Conservation (phyloP, 2,797 vertebrate species). For the Bryconaethiops microstoma region DNA sequence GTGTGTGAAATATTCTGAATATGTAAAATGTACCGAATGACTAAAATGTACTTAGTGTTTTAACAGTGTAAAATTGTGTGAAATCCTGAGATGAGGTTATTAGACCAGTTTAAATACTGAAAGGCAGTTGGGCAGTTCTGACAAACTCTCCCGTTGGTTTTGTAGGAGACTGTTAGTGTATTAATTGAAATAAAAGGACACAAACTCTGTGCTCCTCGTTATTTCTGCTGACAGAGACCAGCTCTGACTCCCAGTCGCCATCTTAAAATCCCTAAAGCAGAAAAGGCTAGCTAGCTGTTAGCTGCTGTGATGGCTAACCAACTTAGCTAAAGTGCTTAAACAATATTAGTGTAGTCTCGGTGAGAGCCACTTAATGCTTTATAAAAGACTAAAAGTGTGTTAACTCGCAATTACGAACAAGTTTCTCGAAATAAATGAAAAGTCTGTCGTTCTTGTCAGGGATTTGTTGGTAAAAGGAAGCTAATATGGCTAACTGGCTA, state of each 20-base stretch:
- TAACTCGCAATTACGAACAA: background rate
- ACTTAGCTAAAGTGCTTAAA: background rate
- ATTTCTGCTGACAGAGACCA: background rate
- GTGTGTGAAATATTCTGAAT: too few species aligned
- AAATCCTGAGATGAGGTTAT: too few species aligned
- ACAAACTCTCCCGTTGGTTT: too few species aligned
- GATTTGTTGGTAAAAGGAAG: background rate
- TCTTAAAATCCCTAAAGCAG: background rate
- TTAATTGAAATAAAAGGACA: too few species aligned
- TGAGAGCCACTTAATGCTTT: background rate
- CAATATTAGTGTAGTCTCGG: background rate
- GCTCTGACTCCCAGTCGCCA: background rate
- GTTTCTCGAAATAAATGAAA: background rate
- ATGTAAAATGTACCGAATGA: too few species aligned
- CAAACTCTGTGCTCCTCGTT: background rate
- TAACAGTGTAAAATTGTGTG: too few species aligned
- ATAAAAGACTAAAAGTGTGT: background rate
- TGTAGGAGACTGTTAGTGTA: too few species aligned
- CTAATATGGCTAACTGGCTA: background rate
- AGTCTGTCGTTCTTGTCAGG: accelerated
- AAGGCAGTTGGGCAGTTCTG: too few species aligned
- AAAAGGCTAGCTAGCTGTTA: background rate
- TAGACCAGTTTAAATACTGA: too few species aligned
- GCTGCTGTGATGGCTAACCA: background rate
- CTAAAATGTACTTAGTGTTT: too few species aligned